Percentiles rank a stretch among this genome's conserved stretches.
These are phyloP conservation scores for Calliscelio sp. DNA, from an alignment of 2,888 invertebrate species.

Conservation along the genomic window DNA sequence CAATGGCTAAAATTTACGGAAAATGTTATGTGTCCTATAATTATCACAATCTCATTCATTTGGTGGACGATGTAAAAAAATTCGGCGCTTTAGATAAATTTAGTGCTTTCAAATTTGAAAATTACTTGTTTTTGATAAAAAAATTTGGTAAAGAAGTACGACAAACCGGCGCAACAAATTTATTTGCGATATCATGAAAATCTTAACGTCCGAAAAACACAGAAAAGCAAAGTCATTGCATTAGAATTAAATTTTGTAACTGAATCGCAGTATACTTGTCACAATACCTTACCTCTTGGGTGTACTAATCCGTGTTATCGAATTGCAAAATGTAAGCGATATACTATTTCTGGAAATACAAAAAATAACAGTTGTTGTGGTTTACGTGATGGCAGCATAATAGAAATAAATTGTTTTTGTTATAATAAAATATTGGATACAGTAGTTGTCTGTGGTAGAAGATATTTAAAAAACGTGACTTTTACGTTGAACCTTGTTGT, in stretches of 20 bases:
- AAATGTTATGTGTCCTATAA: conserved; percentile 43
- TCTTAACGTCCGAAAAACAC: background rate
- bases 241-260: conserved; percentile 10
- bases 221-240: conserved; percentile 10
- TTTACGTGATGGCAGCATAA: conserved; percentile 4
- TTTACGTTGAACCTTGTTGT: conserved; percentile 29
- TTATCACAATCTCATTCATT: conserved; percentile 48
- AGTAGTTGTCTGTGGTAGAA: conserved; percentile 26
- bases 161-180: conserved; percentile 49
- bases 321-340: conserved; percentile 16
- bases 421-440: conserved; percentile 3
- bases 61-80: conserved; percentile 46
- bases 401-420: conserved; percentile 15
- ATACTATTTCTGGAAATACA: background rate
- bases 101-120: conserved; percentile 54
- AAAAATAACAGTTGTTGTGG: conserved; percentile 30
- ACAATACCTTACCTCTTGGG: background rate
- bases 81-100: conserved; percentile 47
- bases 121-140: conserved; percentile 43
- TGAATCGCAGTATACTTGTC: conserved; percentile 5
- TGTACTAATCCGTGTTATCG: conserved; percentile 28
- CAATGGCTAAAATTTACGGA: conserved; percentile 43
- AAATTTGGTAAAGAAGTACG: conserved; percentile 48
- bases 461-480: conserved; percentile 24
- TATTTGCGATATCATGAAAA: conserved; percentile 46